These are phyloP conservation scores for Eriosoma lanigerum DNA, from an alignment of 1,140 invertebrate genomes.

Conservation along the genomic window DNA sequence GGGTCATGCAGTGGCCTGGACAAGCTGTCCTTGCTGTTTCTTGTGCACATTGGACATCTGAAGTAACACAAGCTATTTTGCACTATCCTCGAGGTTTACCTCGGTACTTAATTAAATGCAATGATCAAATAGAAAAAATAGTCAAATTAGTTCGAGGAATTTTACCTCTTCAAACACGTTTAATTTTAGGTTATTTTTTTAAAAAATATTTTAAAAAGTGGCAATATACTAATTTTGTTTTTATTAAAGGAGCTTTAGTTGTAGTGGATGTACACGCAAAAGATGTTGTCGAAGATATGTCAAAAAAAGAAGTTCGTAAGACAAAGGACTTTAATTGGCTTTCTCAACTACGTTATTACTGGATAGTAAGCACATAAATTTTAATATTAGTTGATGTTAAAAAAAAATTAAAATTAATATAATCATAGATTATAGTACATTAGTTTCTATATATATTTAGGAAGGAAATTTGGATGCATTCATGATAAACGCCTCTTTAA, in stretches of 20 bases:
- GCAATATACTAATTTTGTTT: background rate
- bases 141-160: slow-evolving; percentile 84
- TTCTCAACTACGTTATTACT: slow-evolving; percentile 90
- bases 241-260: slow-evolving; percentile 73
- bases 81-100: slow-evolving; percentile 62
- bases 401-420: background rate
- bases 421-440: no score
- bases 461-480: slow-evolving; percentile 72
- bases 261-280: slow-evolving; percentile 90
- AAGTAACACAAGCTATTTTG: slow-evolving; percentile 74
- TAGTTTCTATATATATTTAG: slow-evolving; percentile 56
- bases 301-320: slow-evolving; percentile 67
- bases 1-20: slow-evolving; percentile 87
- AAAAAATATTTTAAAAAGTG: background rate
- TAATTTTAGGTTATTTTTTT: slow-evolving; percentile 75
- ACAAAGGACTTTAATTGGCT: slow-evolving; percentile 90
- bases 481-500: slow-evolving; percentile 90
- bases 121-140: slow-evolving; percentile 77
- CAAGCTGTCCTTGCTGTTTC: slow-evolving; percentile 86
- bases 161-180: slow-evolving; percentile 83
- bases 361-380: slow-evolving; percentile 69
- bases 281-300: slow-evolving; percentile 77
- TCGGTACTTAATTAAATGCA: slow-evolving; percentile 65
- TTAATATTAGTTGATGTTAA: background rate
- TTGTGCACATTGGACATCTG: slow-evolving; percentile 84